Conservation (phyloP, 2,113 vertebrate genomes). For the Sturnus vulgaris region DNA sequence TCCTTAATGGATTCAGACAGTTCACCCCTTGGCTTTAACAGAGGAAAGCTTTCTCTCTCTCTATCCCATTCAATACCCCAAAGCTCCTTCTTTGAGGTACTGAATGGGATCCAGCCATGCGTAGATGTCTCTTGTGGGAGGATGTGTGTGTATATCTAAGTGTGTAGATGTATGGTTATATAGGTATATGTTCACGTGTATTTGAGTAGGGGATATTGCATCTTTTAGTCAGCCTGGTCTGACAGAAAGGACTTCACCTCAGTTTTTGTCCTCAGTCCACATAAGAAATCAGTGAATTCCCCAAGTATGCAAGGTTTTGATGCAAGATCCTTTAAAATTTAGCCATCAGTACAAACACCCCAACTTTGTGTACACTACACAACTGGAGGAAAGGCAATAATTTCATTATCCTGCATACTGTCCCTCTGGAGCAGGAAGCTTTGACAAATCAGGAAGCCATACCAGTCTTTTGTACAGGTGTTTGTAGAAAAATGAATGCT, state of each 20-base stretch:
- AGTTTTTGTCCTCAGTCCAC: not conserved
- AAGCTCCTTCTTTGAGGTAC: not conserved
- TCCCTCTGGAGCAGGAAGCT: not conserved
- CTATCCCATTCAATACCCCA: not conserved
- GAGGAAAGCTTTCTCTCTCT: not conserved
- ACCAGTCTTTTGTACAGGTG: not conserved
- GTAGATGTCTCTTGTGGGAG: not conserved
- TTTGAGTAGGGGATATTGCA: not conserved
- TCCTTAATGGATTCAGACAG: conserved; percentile 20
- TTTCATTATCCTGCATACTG: not conserved
- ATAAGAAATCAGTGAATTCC: not conserved
- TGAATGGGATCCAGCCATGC: not conserved
- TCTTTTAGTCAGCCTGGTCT: not conserved
- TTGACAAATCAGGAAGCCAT: not conserved
- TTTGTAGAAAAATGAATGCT: not conserved
- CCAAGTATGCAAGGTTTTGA: not conserved
- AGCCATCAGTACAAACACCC: not conserved
- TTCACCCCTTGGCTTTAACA: not conserved
- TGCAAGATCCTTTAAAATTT: not conserved
- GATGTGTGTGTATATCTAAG: not conserved
- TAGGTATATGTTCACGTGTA: rapidly evolving
- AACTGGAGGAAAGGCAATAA: not conserved
- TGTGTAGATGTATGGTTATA: not conserved
- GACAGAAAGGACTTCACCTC: not conserved
- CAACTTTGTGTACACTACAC: not conserved